Conservation (phyloP, 2,113 vertebrate species). For the Tiliqua scincoides region DNA sequence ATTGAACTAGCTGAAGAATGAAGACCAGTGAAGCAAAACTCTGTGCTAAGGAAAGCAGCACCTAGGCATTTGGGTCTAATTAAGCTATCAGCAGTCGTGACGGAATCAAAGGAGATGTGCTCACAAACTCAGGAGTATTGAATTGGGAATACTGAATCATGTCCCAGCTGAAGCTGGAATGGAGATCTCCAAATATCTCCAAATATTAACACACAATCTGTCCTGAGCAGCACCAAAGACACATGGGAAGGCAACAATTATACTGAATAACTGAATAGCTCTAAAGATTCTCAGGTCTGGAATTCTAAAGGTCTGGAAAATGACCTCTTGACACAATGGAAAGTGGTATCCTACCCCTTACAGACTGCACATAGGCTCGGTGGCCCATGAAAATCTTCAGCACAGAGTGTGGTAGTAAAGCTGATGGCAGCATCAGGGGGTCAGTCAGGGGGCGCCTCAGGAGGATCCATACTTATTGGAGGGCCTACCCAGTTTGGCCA, state of each 20-base stretch:
- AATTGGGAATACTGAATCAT: not conserved
- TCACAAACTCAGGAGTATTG: not conserved
- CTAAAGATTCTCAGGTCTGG: no score
- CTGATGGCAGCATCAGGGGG: no score
- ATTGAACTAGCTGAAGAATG: not conserved
- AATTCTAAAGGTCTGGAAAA: not conserved
- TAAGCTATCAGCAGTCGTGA: not conserved
- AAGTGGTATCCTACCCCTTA: no score
- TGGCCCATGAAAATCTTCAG: no score
- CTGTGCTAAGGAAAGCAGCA: not conserved
- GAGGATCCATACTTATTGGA: no score
- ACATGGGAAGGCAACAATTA: not conserved
- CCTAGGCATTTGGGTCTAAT: not conserved
- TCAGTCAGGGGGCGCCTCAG: no score
- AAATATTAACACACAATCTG: not conserved
- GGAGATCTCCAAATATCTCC: slow-evolving; percentile 14
- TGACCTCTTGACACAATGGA: not conserved
- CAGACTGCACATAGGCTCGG: no score
- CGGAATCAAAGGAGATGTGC: not conserved
- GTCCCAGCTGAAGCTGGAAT: not conserved
- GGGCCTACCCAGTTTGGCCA: no score
- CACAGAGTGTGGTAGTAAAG: no score
- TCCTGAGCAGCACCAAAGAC: not conserved
- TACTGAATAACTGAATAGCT: not conserved
- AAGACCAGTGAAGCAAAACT: slow-evolving; percentile 40